Conservation (phyloP, 2,797 vertebrate species). For the Amblyopsis hoosieri region DNA sequence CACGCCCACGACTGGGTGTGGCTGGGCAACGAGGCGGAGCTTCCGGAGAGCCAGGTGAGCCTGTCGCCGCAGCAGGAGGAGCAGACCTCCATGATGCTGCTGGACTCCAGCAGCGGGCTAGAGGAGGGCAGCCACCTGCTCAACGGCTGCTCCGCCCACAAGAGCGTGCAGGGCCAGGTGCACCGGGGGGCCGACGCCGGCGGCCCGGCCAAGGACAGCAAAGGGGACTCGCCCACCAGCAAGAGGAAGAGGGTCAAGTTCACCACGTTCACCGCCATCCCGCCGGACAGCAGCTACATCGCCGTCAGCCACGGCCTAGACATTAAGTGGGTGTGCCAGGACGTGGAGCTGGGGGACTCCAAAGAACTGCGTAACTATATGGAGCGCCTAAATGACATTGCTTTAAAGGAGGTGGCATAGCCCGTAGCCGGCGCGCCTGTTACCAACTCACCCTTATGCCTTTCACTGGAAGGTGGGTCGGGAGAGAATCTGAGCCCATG, state of each 20-base stretch:
- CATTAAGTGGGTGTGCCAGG: constrained; percentile 92
- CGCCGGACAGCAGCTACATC: constrained; percentile 81
- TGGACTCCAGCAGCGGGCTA: constrained; percentile 78
- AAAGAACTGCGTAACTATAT: constrained; percentile 86
- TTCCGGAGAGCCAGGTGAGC: constrained; percentile 84
- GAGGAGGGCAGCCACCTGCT: constrained; percentile 85
- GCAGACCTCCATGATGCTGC: constrained; percentile 81
- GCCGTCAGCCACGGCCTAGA: constrained; percentile 83
- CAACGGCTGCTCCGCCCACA: constrained; percentile 80
- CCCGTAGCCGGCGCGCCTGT: constrained; percentile 48
- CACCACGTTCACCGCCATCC: constrained; percentile 89
- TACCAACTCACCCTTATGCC: constrained; percentile 81
- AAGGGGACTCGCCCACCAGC: constrained; percentile 86
- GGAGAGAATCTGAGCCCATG: constrained; percentile 35
- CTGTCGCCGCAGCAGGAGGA: constrained; percentile 83
- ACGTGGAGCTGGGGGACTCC: constrained; percentile 82
- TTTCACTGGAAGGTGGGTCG: constrained; percentile 68
- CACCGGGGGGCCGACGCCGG: constrained; percentile 73
- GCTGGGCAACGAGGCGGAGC: constrained; percentile 91
- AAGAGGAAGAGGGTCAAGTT: constrained; percentile 95
- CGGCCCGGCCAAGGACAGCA: constrained; percentile 77
- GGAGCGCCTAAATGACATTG: constrained; percentile 86
- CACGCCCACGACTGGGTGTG: constrained; percentile 98
- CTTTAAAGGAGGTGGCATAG: constrained; percentile 76
- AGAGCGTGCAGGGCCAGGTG: constrained; percentile 80